phyloP scores from a whole-genome alignment of 2,888 invertebrate genomes.

The Lepas anatifera region DNA sequence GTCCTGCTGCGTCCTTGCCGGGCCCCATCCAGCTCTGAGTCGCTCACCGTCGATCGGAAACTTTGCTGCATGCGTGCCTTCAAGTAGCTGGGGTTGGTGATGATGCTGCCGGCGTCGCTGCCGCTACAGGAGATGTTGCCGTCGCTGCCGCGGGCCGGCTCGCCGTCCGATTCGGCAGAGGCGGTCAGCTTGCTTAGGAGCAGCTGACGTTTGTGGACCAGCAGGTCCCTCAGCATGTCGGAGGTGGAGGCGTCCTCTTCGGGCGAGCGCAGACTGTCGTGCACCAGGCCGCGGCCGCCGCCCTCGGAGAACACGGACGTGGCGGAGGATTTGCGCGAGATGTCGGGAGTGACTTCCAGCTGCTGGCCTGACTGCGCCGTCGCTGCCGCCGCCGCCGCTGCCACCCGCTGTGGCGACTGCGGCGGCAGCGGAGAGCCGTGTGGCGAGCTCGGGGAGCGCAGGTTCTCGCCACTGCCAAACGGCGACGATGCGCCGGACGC shows the following conservation, averaged over 20 bases:
- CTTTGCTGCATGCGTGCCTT: slow-evolving; percentile 55
- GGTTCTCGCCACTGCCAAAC: slow-evolving; percentile 53
- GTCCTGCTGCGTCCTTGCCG: slow-evolving; percentile 39
- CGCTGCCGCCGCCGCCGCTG: background rate
- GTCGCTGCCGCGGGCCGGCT: slow-evolving; percentile 18
- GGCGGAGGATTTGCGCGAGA: slow-evolving; percentile 5
- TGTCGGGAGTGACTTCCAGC: slow-evolving; percentile 1
- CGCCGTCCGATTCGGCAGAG: slow-evolving; percentile 51
- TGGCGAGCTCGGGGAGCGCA: slow-evolving; percentile 51
- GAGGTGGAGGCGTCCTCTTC: slow-evolving; percentile 41
- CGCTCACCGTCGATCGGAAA: slow-evolving; percentile 28
- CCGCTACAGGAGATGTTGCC: slow-evolving; percentile 27
- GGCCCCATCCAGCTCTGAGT: slow-evolving; percentile 24
- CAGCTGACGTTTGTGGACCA: slow-evolving; percentile 81
- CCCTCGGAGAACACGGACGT: slow-evolving; percentile 9
- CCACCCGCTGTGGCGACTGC: slow-evolving; percentile 31
- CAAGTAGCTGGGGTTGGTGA: slow-evolving; percentile 62
- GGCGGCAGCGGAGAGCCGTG: slow-evolving; percentile 41
- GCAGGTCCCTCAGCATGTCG: slow-evolving; percentile 86
- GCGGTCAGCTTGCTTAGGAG: slow-evolving; percentile 66
- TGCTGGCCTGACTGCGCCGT: too few species aligned
- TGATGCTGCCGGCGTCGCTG: slow-evolving; percentile 60
- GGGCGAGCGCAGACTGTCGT: slow-evolving; percentile 32
- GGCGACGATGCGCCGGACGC: slow-evolving; percentile 47
- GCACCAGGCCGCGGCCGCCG: slow-evolving; percentile 12